Percentiles rank a stretch among this genome's conserved stretches.
These are phyloP conservation scores for Sinocyclocheilus grahami DNA, from an alignment of 2,113 vertebrate species.

Conservation along the genomic window DNA sequence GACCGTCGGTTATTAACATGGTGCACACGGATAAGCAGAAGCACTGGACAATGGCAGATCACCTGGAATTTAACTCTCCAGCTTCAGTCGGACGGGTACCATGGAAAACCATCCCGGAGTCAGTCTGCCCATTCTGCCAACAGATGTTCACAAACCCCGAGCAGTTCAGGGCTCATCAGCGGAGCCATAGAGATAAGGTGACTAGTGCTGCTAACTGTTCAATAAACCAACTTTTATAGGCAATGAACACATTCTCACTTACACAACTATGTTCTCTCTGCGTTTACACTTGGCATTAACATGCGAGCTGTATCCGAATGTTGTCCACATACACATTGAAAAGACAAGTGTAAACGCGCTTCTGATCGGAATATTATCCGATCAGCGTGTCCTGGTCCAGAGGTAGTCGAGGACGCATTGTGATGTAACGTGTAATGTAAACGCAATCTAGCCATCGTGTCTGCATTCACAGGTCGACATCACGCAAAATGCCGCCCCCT, in stretches of 20 bases:
- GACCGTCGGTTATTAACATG: conserved; percentile 46
- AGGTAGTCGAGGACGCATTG: too few relatives aligned
- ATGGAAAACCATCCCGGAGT: conserved; percentile 40
- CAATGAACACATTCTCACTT: neutral
- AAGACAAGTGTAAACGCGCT: too few relatives aligned
- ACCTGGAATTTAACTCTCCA: neutral
- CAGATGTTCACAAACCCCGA: conserved; percentile 56
- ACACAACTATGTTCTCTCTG: neutral
- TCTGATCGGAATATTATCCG: too few relatives aligned
- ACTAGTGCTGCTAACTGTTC: neutral
- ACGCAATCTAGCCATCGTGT: too few relatives aligned
- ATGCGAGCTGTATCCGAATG: too few relatives aligned
- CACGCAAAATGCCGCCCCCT: too few relatives aligned
- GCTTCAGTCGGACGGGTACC: neutral
- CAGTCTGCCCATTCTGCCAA: conserved; percentile 54
- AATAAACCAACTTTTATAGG: neutral
- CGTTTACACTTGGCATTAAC: too few relatives aligned
- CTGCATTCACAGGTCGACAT: too few relatives aligned
- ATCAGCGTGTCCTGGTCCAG: too few relatives aligned
- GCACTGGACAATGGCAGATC: neutral
- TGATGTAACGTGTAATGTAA: too few relatives aligned
- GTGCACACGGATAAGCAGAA: conserved; percentile 27
- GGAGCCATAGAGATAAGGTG: conserved; percentile 58
- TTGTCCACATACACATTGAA: too few relatives aligned
- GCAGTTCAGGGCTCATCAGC: conserved; percentile 52